Base-by-base conservation (phyloP, 2,888 invertebrate species). In the Aethes cnicana region DNA sequence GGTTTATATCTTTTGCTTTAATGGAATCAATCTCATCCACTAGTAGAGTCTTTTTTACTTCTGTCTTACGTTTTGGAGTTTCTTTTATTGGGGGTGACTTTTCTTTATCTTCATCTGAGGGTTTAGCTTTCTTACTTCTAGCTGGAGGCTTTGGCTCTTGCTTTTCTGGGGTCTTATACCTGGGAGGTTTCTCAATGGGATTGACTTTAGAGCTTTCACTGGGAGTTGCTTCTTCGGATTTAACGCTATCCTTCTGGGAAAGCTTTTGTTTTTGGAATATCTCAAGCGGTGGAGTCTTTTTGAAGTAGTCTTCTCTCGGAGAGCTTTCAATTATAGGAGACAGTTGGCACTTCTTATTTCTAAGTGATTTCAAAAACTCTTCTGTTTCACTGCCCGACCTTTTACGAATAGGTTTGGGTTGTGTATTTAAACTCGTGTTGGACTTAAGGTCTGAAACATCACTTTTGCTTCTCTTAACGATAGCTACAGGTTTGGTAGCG, bases 261-360 rank as follows among this genome's bases (percentile, higher is more conserved):
- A 73, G 57, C 53, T 81, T 84, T 60, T 86, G 74, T 59, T 84
- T 87, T 50, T 81, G 78, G 54, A 77, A 81, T 4, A 79, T 53
- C 46, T 88, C 88, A 14, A 89, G 68, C 0, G 88, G 88, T 3
- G 87, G 71, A 16, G 80, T 84, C 56, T 82, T 85, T 55, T 84
- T 91, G 60, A 93, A 94, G 66, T 93, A 94, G 69, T 94, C 94
- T 63, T 94, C 94, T 58, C 93, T 90, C 9, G 93, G 94, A 7
- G 93, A 91, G 56, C 93, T 93, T 80, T 95, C 95, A 58, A 95
- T 95, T 42, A 96, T 95, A 0, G 95, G 95, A 5, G 95, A 95
- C 12, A 96, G 73, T 68, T 94, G 95, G 50, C 92, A 89, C 68
- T 94, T 94, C 59, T 91, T 92, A 48, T 91, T 91, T 59, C 84